Evolutionary conservation across 1,140 invertebrate species (phyloP).

Genomic region (Aethina tumida): DNA sequence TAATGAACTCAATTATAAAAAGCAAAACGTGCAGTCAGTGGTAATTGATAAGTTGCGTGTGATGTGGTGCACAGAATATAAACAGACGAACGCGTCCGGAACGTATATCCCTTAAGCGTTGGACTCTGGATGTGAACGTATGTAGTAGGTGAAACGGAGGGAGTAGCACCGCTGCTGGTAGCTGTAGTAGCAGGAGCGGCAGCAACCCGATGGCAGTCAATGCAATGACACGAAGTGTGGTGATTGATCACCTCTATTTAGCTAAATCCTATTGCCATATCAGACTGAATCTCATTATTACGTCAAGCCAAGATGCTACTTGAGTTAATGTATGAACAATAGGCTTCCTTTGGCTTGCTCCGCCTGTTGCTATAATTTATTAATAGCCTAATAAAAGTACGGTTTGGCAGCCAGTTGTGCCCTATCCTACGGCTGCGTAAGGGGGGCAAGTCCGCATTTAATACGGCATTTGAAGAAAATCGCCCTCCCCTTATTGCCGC

Average conservation of each 20-base stretch:
- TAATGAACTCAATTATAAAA: too few relatives aligned
- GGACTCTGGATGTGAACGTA: too few relatives aligned
- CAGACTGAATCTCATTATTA: slow-evolving; percentile 36
- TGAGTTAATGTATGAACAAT: slow-evolving; percentile 37
- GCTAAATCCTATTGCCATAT: slow-evolving; percentile 37
- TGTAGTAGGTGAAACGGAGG: too few relatives aligned
- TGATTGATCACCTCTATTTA: slow-evolving; percentile 37
- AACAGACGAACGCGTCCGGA: too few relatives aligned
- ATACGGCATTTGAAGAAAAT: slow-evolving; percentile 23
- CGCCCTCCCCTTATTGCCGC: slow-evolving; percentile 16
- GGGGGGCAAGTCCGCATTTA: slow-evolving; percentile 18
- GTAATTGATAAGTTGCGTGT: too few relatives aligned
- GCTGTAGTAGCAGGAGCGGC: too few relatives aligned
- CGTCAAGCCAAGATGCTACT: slow-evolving; percentile 37
- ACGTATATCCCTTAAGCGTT: too few relatives aligned
- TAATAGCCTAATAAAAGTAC: slow-evolving; percentile 38
- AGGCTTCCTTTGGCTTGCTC: slow-evolving; percentile 30
- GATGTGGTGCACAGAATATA: too few relatives aligned
- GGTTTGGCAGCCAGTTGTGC: slow-evolving; percentile 29
- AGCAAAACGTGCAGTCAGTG: too few relatives aligned
- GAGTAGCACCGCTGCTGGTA: too few relatives aligned
- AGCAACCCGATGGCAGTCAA: too few relatives aligned
- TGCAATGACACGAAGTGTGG: slow-evolving; percentile 32
- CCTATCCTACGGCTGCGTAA: slow-evolving; percentile 15
- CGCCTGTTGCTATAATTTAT: slow-evolving; percentile 39